phyloP scores from a whole-genome alignment of 2,797 vertebrate species.

The Phyllotis vaccarum region DNA sequence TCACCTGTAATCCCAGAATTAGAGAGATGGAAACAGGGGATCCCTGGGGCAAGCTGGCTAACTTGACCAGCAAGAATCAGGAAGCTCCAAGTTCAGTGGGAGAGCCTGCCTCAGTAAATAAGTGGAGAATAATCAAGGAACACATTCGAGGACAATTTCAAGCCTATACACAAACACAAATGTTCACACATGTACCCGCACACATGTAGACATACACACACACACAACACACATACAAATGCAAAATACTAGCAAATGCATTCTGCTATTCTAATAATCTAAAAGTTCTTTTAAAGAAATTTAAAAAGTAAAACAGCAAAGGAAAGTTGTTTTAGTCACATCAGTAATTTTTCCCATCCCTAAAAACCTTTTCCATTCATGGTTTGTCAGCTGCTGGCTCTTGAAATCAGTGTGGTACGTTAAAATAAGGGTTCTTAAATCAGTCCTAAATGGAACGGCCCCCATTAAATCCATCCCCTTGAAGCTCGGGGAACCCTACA shows the following conservation, averaged over 20 bases:
- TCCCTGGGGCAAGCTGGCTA: neutral
- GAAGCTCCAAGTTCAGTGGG: neutral
- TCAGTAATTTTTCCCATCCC: constrained; percentile 6
- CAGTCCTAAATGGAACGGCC: neutral
- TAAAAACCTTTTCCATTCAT: neutral
- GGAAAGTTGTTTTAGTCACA: constrained; percentile 12
- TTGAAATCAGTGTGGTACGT: constrained; percentile 30
- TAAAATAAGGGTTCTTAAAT: constrained; percentile 30
- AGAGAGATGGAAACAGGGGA: neutral
- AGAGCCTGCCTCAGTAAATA: neutral
- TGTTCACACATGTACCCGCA: neutral
- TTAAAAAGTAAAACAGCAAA: constrained; percentile 48
- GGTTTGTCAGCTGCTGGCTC: neutral
- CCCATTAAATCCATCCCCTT: neutral
- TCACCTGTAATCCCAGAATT: neutral
- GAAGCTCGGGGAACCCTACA: neutral
- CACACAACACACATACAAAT: neutral
- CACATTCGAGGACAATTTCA: neutral
- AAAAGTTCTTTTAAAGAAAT: constrained; percentile 54
- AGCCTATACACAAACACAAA: neutral
- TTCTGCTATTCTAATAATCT: constrained; percentile 8
- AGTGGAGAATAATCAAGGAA: neutral
- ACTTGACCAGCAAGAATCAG: neutral
- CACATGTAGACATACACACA: neutral
- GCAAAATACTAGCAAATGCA: neutral